Conservation (phyloP, 53 echinoderm and acorn worm genomes). For the Apostichopus leukothele region DNA sequence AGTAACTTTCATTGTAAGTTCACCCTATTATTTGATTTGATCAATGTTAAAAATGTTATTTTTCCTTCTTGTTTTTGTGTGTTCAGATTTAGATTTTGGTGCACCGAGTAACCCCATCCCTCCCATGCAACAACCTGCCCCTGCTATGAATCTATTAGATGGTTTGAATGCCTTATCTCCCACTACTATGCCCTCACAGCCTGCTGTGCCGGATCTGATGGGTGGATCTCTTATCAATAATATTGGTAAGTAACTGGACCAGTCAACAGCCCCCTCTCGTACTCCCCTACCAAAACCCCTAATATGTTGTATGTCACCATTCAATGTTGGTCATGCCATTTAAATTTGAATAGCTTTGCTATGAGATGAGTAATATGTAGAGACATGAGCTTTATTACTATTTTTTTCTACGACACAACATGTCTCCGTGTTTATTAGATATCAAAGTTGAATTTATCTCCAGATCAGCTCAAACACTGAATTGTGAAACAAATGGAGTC, state of each 20-base stretch:
- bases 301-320: neutral
- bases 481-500: too few species aligned
- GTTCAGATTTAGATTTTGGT: constrained; percentile 65
- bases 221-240: constrained; percentile 77
- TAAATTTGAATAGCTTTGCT: neutral
- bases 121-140: constrained; percentile 61
- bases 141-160: constrained; percentile 85
- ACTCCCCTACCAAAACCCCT: neutral
- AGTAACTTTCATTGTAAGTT: too few species aligned
- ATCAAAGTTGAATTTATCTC: too few species aligned
- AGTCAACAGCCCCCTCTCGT: neutral
- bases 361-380: too few species aligned
- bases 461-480: too few species aligned
- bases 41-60: too few species aligned
- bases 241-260: constrained; percentile 38
- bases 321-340: neutral
- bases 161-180: constrained; percentile 77
- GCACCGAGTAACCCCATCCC: constrained; percentile 58
- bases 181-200: constrained; percentile 49
- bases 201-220: constrained; percentile 53
- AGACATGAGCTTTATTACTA: too few species aligned
- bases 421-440: too few species aligned
- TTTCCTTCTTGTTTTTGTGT: too few species aligned
- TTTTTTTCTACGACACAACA: too few species aligned
- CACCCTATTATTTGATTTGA: too few species aligned